Evolutionary conservation across 2,113 vertebrate genomes (phyloP).

Genomic region (Sinocyclocheilus rhinocerous): DNA sequence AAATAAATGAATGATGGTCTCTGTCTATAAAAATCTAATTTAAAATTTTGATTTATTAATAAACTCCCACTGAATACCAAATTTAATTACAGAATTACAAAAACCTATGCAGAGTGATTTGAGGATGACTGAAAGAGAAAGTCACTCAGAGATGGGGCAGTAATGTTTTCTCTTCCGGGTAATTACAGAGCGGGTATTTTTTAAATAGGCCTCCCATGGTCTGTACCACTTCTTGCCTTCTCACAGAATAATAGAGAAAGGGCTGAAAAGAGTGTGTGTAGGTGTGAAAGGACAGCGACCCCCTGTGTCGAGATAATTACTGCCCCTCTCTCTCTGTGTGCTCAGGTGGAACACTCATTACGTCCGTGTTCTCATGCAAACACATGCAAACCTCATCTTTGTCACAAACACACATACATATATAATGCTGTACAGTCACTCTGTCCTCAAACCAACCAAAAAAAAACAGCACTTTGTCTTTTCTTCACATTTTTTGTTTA

Average conservation of each 20-base stretch:
- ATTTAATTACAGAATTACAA: neutral
- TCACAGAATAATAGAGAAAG: constrained; percentile 8
- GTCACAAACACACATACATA: neutral
- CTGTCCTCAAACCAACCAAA: neutral
- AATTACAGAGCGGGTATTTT: constrained; percentile 35
- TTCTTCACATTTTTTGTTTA: neutral
- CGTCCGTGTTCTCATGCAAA: neutral
- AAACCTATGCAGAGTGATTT: neutral
- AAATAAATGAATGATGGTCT: neutral
- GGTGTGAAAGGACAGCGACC: constrained; percentile 38
- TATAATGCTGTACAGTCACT: neutral
- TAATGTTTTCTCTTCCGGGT: neutral
- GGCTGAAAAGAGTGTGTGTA: constrained; percentile 2
- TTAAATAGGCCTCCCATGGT: constrained; percentile 3
- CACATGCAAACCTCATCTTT: neutral
- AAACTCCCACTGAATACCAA: neutral
- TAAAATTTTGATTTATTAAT: neutral
- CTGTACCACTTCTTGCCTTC: neutral
- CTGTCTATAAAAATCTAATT: neutral
- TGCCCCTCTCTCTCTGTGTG: constrained; percentile 10
- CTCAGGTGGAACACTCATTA: constrained; percentile 35
- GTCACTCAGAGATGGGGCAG: neutral
- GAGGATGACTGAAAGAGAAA: neutral
- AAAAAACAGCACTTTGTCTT: neutral
- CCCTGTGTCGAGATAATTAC: constrained; percentile 44